These are phyloP conservation scores for Lithophane socia DNA, from an alignment of 2,888 invertebrate genomes.

Conservation along the genomic window DNA sequence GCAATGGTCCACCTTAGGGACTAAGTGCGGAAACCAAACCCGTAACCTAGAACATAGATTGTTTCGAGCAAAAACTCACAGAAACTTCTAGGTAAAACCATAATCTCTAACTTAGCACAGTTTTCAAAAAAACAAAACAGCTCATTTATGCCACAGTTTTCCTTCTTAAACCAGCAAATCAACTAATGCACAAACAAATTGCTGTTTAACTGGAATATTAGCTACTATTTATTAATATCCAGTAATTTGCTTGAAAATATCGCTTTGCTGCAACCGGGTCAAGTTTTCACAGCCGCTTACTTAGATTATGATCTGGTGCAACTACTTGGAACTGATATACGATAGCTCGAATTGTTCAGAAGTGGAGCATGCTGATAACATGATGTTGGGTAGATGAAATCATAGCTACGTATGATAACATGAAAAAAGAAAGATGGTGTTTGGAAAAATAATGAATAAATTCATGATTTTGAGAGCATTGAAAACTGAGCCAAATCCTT, in stretches of 20 bases:
- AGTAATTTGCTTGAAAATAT: constrained; percentile 52
- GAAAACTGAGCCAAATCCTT: neutral
- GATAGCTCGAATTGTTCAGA: constrained; percentile 55
- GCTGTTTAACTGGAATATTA: constrained; percentile 30
- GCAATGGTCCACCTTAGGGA: no score
- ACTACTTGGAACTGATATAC: constrained; percentile 39
- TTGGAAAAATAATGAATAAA: neutral
- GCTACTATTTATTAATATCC: constrained; percentile 43
- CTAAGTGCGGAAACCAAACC: no score
- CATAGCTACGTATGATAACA: neutral
- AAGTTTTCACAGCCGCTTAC: constrained; percentile 58
- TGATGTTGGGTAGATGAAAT: constrained; percentile 3
- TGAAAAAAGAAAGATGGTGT: neutral
- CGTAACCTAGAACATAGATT: no score
- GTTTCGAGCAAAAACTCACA: neutral
- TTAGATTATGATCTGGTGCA: constrained; percentile 47
- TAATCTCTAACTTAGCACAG: neutral
- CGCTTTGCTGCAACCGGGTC: constrained; percentile 51
- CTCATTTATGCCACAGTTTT: constrained; percentile 8
- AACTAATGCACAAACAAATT: constrained; percentile 32
- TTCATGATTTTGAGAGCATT: neutral
- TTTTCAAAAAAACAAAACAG: neutral
- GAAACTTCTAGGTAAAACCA: neutral
- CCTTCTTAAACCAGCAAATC: neutral
- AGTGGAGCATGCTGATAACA: constrained; percentile 65